Base-by-base conservation (phyloP, 2,113 vertebrate species). In the Hepsetus odoe region DNA sequence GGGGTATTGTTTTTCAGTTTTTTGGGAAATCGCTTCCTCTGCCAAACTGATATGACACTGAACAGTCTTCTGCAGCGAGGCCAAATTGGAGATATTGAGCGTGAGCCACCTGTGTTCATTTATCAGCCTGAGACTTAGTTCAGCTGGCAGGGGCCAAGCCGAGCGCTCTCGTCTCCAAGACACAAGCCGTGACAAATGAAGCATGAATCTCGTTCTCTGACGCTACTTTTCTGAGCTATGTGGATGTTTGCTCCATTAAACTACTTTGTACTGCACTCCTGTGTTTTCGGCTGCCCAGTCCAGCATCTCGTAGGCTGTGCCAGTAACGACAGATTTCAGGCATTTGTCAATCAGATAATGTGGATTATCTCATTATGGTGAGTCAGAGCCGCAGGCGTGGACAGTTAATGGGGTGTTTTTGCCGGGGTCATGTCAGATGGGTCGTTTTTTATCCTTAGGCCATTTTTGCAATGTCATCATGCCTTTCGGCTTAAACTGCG, bases 61-160 rank as follows among this genome's bases (percentile, higher is more conserved):
- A 71, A 22, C 33, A 55, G n/a, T 64, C 62, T 69, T 26, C 51
- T 61, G 44, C 66, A 42, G n/a, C 44, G 76, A 73, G 35, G 56
- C 51, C 79, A 85, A 74, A 83, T 80, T 77, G 20, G 69, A 70
- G 74, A 80, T 72, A 80, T 56, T 82, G 53, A 85, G 58, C 46
- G 71, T 30, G 33, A 33, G 71, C 75, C 81, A 77, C 11, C 70
- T 67, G 70, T 32, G 22, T 53, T 76, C 33, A 77, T 85, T 76
- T 73, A 76, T 62, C 53, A 74, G 40, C 20, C 67, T 56, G 32
- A 59, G 72, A 75, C 65, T 26, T 30, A 65, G 46, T 72, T 74
- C 49, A 64, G 55, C 66, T 77, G 65, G 68, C 51, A 46, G 75
- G 72, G 33, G 22, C 20, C 46, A 1, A 8, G 55, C 53, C 67